Evolutionary conservation across 2,888 invertebrate genomes (phyloP).

Genomic region (Eupithecia insigniata): DNA sequence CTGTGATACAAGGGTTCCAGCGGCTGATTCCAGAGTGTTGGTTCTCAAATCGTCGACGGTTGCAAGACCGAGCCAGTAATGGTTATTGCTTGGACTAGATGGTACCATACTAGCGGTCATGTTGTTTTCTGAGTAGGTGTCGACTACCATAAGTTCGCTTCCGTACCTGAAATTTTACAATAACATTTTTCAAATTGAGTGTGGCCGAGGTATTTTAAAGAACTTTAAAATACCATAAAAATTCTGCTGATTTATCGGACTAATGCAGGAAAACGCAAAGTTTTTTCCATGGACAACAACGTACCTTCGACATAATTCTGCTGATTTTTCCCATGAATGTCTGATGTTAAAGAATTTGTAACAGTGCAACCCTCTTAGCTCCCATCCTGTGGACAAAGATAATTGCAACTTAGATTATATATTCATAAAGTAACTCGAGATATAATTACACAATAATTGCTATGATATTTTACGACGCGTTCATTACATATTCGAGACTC

Average conservation of each 20-base stretch:
- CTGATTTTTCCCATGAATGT: conserved; percentile 98
- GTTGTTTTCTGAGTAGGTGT: conserved; percentile 96
- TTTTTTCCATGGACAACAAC: no score
- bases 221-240: background rate
- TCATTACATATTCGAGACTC: conserved; percentile 25
- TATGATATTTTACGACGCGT: background rate
- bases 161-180: conserved; percentile 90
- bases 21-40: conserved; percentile 97
- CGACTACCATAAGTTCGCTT: conserved; percentile 96
- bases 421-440: background rate
- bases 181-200: background rate
- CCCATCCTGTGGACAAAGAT: conserved; percentile 91
- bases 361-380: conserved; percentile 94
- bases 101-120: conserved; percentile 92
- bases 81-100: conserved; percentile 87
- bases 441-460: background rate
- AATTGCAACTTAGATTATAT: conserved; percentile 17
- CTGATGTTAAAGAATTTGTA: conserved; percentile 98
- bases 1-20: conserved; percentile 94
- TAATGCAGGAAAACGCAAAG: no score
- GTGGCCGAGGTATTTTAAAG: no score
- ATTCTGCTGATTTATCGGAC: no score
- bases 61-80: conserved; percentile 96
- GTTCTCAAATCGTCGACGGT: conserved; percentile 96
- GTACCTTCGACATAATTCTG: conserved; percentile 97